phyloP scores from a whole-genome alignment of 2,888 invertebrate genomes.

The Cryptus viduatorius region DNA sequence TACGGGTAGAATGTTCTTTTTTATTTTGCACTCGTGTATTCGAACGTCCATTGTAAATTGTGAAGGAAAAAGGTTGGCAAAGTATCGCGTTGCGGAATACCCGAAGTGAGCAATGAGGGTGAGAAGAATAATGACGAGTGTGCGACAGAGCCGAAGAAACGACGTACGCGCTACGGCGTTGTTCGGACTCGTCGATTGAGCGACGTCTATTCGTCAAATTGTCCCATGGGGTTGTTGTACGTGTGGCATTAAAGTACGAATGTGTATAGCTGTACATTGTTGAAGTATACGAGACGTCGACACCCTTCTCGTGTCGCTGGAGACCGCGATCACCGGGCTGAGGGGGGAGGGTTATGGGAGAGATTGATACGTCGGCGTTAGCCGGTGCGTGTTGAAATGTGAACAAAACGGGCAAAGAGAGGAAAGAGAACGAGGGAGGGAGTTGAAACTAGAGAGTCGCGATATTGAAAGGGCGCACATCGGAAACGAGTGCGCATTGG shows the following conservation, averaged over 20 bases:
- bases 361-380: conserved; percentile 67
- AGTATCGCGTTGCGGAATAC: not conserved
- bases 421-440: conserved; percentile 31
- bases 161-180: conserved; percentile 17
- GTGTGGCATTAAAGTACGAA: conserved; percentile 24
- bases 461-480: conserved; percentile 68
- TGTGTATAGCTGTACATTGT: conserved; percentile 6
- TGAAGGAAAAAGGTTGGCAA: not conserved
- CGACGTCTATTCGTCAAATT: conserved; percentile 44
- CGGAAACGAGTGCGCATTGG: conserved; percentile 67
- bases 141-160: conserved; percentile 11
- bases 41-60: not conserved
- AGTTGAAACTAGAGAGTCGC: conserved; percentile 32
- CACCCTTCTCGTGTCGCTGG: conserved; percentile 23
- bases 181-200: conserved; percentile 28
- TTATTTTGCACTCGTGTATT: conserved; percentile 6
- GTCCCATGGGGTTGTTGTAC: conserved; percentile 26
- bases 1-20: conserved; percentile 10
- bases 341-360: conserved; percentile 34
- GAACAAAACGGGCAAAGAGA: conserved; percentile 42
- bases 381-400: conserved; percentile 51
- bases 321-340: conserved; percentile 27
- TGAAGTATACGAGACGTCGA: conserved; percentile 27
- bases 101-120: not conserved
- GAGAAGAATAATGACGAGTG: conserved; percentile 31